A percentile compares a stretch with the other conserved stretches of the same genome.
phyloP scores from a whole-genome alignment of 2,888 invertebrate genomes.

The Nomada ferruginata region DNA sequence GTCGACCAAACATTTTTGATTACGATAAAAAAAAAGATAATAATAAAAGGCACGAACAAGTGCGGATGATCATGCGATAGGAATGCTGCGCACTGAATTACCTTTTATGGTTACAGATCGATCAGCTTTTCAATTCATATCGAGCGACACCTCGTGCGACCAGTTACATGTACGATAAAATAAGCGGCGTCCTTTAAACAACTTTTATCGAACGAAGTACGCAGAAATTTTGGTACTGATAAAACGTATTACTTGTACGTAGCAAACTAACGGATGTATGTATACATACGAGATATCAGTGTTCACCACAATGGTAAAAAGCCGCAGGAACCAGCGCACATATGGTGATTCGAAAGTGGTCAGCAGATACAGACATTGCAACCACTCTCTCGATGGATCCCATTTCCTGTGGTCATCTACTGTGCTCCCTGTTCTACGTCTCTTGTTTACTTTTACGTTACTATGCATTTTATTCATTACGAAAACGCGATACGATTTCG shows the following conservation, averaged over 20 bases:
- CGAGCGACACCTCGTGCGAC: background rate
- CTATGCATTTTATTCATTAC: no score
- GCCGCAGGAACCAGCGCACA: background rate
- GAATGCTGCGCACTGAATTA: background rate
- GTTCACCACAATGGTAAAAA: background rate
- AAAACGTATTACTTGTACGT: background rate
- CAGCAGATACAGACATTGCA: constrained; percentile 2
- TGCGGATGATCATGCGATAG: background rate
- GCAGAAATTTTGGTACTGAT: background rate
- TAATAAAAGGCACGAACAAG: background rate
- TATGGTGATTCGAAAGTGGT: constrained; percentile 31
- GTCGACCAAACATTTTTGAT: background rate
- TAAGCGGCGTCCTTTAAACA: background rate
- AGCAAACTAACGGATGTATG: background rate
- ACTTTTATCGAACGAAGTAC: background rate
- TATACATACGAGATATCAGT: background rate
- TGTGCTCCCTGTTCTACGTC: constrained; percentile 3
- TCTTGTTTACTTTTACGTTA: background rate
- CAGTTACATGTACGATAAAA: background rate
- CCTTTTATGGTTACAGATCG: background rate
- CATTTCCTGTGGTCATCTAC: constrained; percentile 42
- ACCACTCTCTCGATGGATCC: constrained; percentile 41
- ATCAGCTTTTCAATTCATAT: background rate
- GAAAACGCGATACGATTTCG: background rate
- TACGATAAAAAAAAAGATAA: background rate